Evolutionary conservation across 1,140 invertebrate genomes (phyloP), one percentile per base, ranked within the genome.

Genomic region (Battus philenor): DNA sequence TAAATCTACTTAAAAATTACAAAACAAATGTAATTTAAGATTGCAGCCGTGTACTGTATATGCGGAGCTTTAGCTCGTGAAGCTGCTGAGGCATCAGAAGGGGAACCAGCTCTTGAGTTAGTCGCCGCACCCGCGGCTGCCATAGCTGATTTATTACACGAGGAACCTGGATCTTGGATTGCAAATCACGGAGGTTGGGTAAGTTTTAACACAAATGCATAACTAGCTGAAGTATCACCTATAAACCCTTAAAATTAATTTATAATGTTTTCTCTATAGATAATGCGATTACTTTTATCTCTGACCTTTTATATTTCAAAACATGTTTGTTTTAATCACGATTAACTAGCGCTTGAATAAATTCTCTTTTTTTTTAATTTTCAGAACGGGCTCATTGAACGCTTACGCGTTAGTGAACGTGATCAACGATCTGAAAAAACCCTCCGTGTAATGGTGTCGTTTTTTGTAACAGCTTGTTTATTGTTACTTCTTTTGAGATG

Each of bases 161-260:
- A 86, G 15, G 75, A 79, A 4, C 43, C 82, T 2, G 76, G 80
- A n/a, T 76, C 79, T 3, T 87, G 86, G 86, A 66, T 87, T 1
- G 72, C 77, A 2, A 47, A 65, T 11, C 64, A 86, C 32, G 84
- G 86, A n/a, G 84, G 86, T 58, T 87, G 86, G 86, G 86, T 86
- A 73, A 41, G 38, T 5, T 26, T 1, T 11, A 8, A 18, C n/a
- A n/a, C n/a, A 1, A 7, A 2, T 33, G 9, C 8, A 11, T 8
- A 13, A 22, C 20, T 22, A 22, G 3, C 8, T 4, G 8, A 22
- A 22, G 3, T 22, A 22, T 22, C 20, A 4, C 3, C 8, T 22
- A 22, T 4, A 22, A 3, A 22, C 20, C n/a, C n/a, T n/a, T n/a
- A n/a, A n/a, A n/a, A n/a, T n/a, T n/a, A n/a, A n/a, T n/a, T n/a